Evolutionary conservation across 1,140 invertebrate species (phyloP).

Genomic region (Drosophila pseudoobscura): DNA sequence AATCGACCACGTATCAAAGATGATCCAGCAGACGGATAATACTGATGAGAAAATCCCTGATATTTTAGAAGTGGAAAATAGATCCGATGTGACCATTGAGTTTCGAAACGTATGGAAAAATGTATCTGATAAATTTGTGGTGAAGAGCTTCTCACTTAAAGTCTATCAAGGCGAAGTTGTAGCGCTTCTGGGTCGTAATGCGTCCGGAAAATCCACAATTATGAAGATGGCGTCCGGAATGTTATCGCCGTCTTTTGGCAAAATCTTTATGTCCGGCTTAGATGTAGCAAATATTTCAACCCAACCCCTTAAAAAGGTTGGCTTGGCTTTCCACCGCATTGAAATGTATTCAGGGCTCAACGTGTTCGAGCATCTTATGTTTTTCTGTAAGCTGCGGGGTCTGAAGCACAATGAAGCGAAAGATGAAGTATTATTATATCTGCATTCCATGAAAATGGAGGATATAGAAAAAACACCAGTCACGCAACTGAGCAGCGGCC

Average conservation of each 20-base stretch:
- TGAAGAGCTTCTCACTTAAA: slow-evolving; percentile 24
- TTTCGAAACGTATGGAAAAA: slow-evolving; percentile 45
- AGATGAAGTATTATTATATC: slow-evolving; percentile 12
- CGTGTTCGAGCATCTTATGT: slow-evolving; percentile 46
- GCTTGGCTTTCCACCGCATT: slow-evolving; percentile 1
- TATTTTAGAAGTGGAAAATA: neutral
- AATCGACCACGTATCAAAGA: too few species aligned
- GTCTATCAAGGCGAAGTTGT: slow-evolving; percentile 48
- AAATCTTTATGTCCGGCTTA: slow-evolving; percentile 20
- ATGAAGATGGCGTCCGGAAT: slow-evolving; percentile 39
- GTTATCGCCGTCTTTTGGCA: slow-evolving; percentile 10
- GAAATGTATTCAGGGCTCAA: slow-evolving; percentile 24
- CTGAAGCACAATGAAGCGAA: neutral
- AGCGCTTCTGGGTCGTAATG: slow-evolving; percentile 49
- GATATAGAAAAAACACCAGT: neutral
- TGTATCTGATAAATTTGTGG: slow-evolving; percentile 16
- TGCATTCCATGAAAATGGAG: slow-evolving; percentile 19
- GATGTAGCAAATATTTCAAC: slow-evolving; percentile 1
- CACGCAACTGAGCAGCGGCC: slow-evolving; percentile 14
- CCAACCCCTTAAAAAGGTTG: slow-evolving; percentile 5
- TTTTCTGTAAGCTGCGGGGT: slow-evolving; percentile 46
- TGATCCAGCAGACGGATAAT: neutral
- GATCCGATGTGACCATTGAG: slow-evolving; percentile 4
- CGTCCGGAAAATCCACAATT: slow-evolving; percentile 47
- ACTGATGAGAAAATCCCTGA: neutral